These are phyloP conservation scores for Octomys mimax DNA, from an alignment of 2,797 vertebrate species.

Conservation along the genomic window DNA sequence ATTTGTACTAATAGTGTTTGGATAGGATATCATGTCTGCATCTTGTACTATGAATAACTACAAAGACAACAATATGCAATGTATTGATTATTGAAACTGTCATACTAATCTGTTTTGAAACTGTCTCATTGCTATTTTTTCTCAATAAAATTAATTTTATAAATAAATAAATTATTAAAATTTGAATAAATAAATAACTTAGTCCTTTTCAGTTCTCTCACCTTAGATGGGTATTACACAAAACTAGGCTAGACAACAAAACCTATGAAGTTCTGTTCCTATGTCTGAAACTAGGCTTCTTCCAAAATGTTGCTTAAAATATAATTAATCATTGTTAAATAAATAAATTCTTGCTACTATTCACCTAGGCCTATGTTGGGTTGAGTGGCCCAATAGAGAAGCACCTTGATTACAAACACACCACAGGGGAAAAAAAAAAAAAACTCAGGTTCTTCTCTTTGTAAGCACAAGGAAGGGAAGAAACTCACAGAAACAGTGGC, in stretches of 20 bases:
- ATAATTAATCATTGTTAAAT: background rate
- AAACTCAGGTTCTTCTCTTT: background rate
- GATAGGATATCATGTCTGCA: too few species aligned
- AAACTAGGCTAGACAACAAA: background rate
- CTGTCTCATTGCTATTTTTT: too few species aligned
- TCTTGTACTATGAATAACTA: too few species aligned
- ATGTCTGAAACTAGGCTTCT: background rate
- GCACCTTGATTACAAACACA: background rate
- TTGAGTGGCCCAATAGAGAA: background rate
- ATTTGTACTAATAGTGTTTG: too few species aligned
- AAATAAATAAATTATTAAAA: too few species aligned
- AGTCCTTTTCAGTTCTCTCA: background rate
- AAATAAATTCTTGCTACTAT: background rate
- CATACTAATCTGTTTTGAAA: too few species aligned
- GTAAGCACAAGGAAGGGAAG: background rate
- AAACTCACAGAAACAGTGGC: background rate
- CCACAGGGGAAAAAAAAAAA: background rate
- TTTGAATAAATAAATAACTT: background rate
- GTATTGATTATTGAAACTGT: too few species aligned
- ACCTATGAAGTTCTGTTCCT: background rate
- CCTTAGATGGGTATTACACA: background rate
- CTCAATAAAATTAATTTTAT: too few species aligned
- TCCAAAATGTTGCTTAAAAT: background rate
- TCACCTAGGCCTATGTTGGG: background rate
- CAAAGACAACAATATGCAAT: too few species aligned